Percentiles rank a stretch among this genome's conserved stretches.
Conservation (phyloP, 2,888 invertebrate species). For the Pseudococcus jackbeardsleyi region DNA sequence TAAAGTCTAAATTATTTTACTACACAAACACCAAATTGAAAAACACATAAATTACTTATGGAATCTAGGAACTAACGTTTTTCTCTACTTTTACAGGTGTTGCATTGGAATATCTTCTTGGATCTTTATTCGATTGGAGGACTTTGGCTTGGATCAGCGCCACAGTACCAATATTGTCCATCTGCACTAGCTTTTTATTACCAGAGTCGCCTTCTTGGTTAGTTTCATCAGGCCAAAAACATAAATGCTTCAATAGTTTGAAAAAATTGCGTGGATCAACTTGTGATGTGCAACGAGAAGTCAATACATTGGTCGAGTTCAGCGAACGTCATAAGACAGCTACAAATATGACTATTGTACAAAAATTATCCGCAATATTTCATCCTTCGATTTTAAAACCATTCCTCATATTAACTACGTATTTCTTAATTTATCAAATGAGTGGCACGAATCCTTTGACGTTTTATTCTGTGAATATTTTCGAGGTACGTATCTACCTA, state of each 20-base stretch:
- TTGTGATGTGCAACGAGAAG: conserved; percentile 76
- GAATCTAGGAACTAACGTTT: too few species aligned
- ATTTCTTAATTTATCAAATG: conserved; percentile 80
- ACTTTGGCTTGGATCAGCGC: conserved; percentile 77
- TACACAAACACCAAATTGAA: background rate
- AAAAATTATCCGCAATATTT: conserved; percentile 74
- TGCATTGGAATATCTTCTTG: conserved; percentile 68
- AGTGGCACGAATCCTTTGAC: conserved; percentile 80
- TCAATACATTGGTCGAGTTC: conserved; percentile 75
- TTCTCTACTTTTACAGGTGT: conserved; percentile 67
- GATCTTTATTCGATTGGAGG: conserved; percentile 76
- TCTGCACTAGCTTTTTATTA: conserved; percentile 75
- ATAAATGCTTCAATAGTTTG: conserved; percentile 73
- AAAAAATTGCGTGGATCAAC: conserved; percentile 76
- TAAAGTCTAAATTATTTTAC: too few species aligned
- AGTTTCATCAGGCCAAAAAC: conserved; percentile 75
- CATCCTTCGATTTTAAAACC: conserved; percentile 77
- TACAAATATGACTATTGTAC: conserved; percentile 68
- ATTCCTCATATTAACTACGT: conserved; percentile 75
- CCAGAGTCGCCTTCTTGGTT: conserved; percentile 83
- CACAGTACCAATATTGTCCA: conserved; percentile 75
- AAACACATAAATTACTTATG: background rate
- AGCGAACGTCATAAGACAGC: conserved; percentile 76
- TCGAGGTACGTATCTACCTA: conserved; percentile 71
- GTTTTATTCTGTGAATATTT: conserved; percentile 79